Evolutionary conservation across 2,113 vertebrate species (phyloP), one percentile per base, ranked within the genome.

Genomic region (Tringa solitaria): DNA sequence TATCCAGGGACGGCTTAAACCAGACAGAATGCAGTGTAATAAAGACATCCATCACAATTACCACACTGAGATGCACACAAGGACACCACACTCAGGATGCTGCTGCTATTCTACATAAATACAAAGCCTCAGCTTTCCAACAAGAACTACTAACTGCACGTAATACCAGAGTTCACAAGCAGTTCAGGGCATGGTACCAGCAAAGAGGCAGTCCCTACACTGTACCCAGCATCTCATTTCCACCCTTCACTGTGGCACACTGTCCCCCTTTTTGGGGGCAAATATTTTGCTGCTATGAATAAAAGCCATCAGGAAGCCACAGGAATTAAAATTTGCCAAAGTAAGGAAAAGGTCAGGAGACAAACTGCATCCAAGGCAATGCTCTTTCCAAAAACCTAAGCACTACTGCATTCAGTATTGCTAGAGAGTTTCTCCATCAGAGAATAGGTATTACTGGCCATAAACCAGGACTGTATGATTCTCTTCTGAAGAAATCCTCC

Each of bases 181-280:
- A 75, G 32, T 24, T 89, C 46, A 33, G 70, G 2, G 21, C 60
- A 30, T 0, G 0, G 28, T 8, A 53, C 11, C 32, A 87, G 32
- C 60, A 23, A 41, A 35, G 21, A 67, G 30, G 23, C 35, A 32
- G 50, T 15, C 32, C 50, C 33, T n/a, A 18, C 30, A 56, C 65
- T 12, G 6, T 19, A 37, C 56, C 37, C 48, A 78, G 74, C 9
- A 10, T 12, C 46, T 87, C n/a, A 37, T 50, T 78, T 87, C 51
- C 77, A 84, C 59, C 39, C 32, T 74, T 54, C 22, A 14, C 51
- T 60, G 12, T 8, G 23, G 68, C n/a, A 74, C 9, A 39, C 5
- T 20, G 4, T 16, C 39, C 35, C 23, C 12, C 9, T 32, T 51
- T 61, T n/a, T 9, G 0, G 11, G 4, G 32, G 21, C 20, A 33